A percentile compares a stretch with the other conserved stretches of the same genome.
These are phyloP conservation scores for Poecilus cupreus DNA, from an alignment of 2,888 invertebrate species.

Conservation along the genomic window DNA sequence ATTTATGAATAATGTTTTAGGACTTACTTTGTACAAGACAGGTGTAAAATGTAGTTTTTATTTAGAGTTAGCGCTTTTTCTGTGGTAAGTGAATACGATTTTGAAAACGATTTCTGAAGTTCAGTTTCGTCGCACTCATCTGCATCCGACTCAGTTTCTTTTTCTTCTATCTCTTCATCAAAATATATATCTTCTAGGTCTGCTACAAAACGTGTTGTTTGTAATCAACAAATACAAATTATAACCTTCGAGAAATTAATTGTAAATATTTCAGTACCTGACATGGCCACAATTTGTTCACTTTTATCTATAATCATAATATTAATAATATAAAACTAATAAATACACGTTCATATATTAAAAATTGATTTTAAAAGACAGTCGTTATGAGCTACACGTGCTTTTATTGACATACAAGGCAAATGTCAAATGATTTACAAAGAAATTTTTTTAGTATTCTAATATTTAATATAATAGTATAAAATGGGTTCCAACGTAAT, in stretches of 20 bases:
- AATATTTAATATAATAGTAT: too few relatives aligned
- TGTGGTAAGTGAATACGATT: constrained; percentile 66
- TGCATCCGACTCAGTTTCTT: constrained; percentile 66
- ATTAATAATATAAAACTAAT: background rate
- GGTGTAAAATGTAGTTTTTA: constrained; percentile 77
- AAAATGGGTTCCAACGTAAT: too few relatives aligned
- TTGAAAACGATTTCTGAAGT: constrained; percentile 66
- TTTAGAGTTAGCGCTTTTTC: constrained; percentile 76
- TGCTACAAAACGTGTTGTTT: too few relatives aligned
- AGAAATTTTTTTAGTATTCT: too few relatives aligned
- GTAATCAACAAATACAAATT: background rate
- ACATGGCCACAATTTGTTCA: background rate
- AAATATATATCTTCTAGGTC: background rate
- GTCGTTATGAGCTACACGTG: background rate
- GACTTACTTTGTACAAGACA: constrained; percentile 76
- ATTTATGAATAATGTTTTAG: background rate
- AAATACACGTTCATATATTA: background rate
- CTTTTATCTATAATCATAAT: constrained; percentile 5
- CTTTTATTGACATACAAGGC: background rate
- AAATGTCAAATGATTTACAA: background rate
- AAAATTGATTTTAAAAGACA: background rate
- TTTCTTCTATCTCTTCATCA: constrained; percentile 23
- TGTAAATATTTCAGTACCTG: constrained; percentile 10
- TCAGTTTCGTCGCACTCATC: constrained; percentile 67
- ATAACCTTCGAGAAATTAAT: constrained; percentile 43